Evolutionary conservation across 2,797 vertebrate genomes (phyloP), one percentile per base, ranked within the genome.

Genomic region (Percopsis omiscomaycus): DNA sequence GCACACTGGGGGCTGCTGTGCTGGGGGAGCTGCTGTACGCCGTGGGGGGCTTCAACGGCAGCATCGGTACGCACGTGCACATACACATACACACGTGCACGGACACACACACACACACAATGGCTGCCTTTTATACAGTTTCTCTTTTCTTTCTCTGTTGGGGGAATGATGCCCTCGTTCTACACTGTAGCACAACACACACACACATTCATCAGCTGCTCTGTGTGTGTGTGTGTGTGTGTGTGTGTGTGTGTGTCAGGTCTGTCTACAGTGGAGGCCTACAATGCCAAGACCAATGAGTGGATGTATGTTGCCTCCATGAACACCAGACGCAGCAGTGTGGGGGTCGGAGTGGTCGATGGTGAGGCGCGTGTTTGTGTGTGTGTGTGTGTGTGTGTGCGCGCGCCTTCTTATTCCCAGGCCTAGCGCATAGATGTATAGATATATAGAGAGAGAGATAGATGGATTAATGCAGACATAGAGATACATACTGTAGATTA

Each of bases 291-390:
- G 87, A 96, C 95, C 55, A 96, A 98, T 0, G 96, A 98, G 81
- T 99, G 97, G 97, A 98, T 96, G 85, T 96, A 98, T 0, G 93
- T 98, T 8, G 90, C 94, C 16, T 95, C 97, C 65, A 98, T 99
- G 97, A 98, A 95, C 83, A 98, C 97, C 0, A 88, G 97, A 30
- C 93, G 97, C 65, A 99, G 97, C 89, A 99, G 97, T 22, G 97
- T 99, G 57, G 97, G 97, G 0, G 97, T 98, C 2, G 96, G 96
- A 2, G 95, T 98, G 42, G 95, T 97, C 61, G 96, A 93, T 86
- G 96, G 97, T 99, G 80, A 92, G 32, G 6, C 32, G 32, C 5
- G 32, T 6, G 32, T 37, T 4, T 5, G 30, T 37, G 32, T 6
- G 32, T 37, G 32, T 6, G 32, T 37, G 32, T 6, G 32, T 37